Evolutionary conservation across 2,113 vertebrate genomes (phyloP), one percentile per base, ranked within the genome.

Genomic region (Neogobius melanostomus): DNA sequence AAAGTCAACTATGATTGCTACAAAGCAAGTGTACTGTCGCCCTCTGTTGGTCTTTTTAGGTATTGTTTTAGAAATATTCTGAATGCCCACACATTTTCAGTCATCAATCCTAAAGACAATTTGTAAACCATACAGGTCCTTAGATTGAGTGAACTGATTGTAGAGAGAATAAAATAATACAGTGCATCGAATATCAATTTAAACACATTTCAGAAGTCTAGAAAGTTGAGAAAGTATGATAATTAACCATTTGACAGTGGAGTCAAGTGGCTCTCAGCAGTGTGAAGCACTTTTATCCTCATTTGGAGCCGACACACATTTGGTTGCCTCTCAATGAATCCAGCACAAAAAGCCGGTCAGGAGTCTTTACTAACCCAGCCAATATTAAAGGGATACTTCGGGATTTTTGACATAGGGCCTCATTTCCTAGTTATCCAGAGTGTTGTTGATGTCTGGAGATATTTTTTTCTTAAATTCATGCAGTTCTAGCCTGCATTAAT

Each of bases 271-370:
- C 15, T 15, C 42, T 17, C 7, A 59, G 60, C 6, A 56, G 15
- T 72, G 12, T 54, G 14, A 7, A 62, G 45, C 45, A 28, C 14
- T 17, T 77, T 69, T 53, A 66, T 74, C 57, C 63, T 60, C n/a
- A 50, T 0, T 47, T 69, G 11, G 12, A 51, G 21, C 63, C 63
- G 64, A 67, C 44, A 74, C 57, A 67, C 21, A 4, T 8, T 66
- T 70, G 42, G 5, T 7, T 56, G 50, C 11, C 28, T 60, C 57
- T 66, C 43, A 71, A 21, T 76, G 53, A 64, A 48, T 73, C 71
- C 81, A 76, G 84, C 80, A 86, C 81, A 52, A 80, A 71, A 53
- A 85, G 74, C 75, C 69, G 69, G 72, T 81, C n/a, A 66, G 51
- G 68, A 62, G 28, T 77, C 51, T 57, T 68, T 74, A 72, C 66